These are phyloP conservation scores for Scyliorhinus canicula DNA, from an alignment of 2,797 vertebrate genomes.

Conservation along the genomic window DNA sequence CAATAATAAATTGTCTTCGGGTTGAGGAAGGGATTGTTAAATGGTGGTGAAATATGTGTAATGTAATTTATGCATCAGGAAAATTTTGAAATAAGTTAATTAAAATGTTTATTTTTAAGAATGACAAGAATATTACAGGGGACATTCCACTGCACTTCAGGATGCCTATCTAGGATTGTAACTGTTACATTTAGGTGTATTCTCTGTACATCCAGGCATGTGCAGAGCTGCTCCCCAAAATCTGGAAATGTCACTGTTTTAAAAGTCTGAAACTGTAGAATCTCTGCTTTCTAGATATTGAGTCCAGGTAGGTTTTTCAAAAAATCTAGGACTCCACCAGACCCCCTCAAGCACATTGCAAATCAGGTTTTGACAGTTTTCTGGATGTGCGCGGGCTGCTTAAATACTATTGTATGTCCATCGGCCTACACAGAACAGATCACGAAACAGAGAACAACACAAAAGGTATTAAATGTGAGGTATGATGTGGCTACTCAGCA, in stretches of 20 bases:
- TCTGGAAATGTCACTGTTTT: not conserved
- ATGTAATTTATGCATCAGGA: too few species aligned
- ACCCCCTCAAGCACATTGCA: not conserved
- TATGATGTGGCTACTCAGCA: not conserved
- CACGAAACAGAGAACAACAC: not conserved
- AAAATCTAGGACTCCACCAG: not conserved
- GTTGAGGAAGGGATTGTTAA: too few species aligned
- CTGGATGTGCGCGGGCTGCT: not conserved
- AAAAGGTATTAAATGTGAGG: not conserved
- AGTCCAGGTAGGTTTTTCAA: not conserved
- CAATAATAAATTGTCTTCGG: too few species aligned
- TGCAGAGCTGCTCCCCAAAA: not conserved
- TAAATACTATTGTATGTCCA: not conserved
- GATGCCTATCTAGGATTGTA: not conserved
- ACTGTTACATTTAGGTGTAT: not conserved
- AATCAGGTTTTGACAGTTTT: not conserved
- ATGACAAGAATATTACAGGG: not conserved
- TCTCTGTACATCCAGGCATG: not conserved
- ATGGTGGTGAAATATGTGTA: too few species aligned
- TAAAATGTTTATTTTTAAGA: too few species aligned
- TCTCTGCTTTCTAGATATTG: not conserved
- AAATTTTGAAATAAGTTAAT: too few species aligned
- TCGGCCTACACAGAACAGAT: not conserved
- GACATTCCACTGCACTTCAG: not conserved
- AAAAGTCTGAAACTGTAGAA: not conserved